Evolutionary conservation across 2,797 vertebrate species (phyloP), one percentile per base, ranked within the genome.

Genomic region (Leontocebus nigricollis): DNA sequence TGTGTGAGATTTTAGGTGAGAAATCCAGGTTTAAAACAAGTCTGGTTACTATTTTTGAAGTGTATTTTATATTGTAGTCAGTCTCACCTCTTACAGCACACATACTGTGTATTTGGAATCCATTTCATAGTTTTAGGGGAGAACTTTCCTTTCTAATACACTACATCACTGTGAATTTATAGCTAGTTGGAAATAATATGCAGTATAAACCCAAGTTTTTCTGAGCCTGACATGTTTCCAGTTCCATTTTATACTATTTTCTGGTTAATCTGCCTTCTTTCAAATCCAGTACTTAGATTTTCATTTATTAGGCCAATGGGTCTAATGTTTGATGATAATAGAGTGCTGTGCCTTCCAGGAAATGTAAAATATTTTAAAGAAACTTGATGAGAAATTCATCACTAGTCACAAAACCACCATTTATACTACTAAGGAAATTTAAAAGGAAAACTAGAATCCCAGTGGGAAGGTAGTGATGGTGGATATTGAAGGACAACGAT

Each of bases 321-420:
- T 75, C 64, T 82, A 85, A 81, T 91, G 3, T 88, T 87, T 75
- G 46, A 4, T 44, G 12, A 41, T 90, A 86, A 70, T 8, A 84
- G 2, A 92, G 7, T 80, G 7, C 14, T 77, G 7, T 91, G 24
- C 41, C n/a, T 83, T 92, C 55, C 19, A 79, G 61, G 55, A 96
- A 95, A 92, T 46, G 36, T 88, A 59, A 91, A 90, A 30, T 88
- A 77, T 89, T 88, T 93, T 84, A 88, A 90, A 83, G 91, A 72
- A 87, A 79, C 30, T 26, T 93, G 39, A 33, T 92, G 12, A 93
- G 75, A 80, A 96, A 92, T 87, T 55, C n/a, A 27, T 93, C 77
- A 92, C 19, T 44, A 6, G 27, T 87, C 39, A 61, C 12, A n/a
- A 82, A 97, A 55, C 3, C 13, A 75, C 39, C 24, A 24, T 93